Base-by-base conservation (phyloP, 2,113 vertebrate genomes). In the Centrocercus urophasianus region DNA sequence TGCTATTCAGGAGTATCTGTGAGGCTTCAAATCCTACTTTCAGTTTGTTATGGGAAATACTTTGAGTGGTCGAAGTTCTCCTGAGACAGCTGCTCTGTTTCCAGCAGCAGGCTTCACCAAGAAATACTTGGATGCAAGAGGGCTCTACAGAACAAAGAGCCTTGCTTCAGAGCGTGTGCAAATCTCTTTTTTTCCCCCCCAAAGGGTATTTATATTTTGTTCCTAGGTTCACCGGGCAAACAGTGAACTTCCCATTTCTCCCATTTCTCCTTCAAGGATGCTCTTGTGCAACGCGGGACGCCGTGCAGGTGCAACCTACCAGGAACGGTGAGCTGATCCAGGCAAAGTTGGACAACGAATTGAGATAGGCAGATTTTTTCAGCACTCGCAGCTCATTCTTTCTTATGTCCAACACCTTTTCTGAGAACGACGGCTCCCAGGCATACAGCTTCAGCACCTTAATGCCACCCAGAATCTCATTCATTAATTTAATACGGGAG, bases 371-470 rank as follows among this genome's bases (percentile, higher is more conserved):
- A 0, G 97, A 95, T 89, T 98, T 98, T 17, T 97, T 98, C 70
- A 99, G 95, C 36, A 99, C 97, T 8, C 48, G 95, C 40, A 99
- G 98, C 96, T 99, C 99, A 1, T 98, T 97, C 95, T 98, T 97
- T 4, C 99, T 96, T 38, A 99, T 99, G 47, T 97, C 97, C 75
- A 98, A 88, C 10, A 99, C 97, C 90, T 99, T 99, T 21, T 98
- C 95, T 66, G 97, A 93, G 92, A 99, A 99, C 3, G 98, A 99
- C 19, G 96, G 97, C 11, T 99, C 99, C 99, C 99, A 99, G 40
- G 99, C 99, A 4, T 99, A 99, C 27, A 99, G 98, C 98, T 99
- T 99, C 71, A 99, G 97, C 54, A 99, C 99, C 86, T 99, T 99
- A 50, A 99, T 99, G 90, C 99, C 99, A 5, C 98, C 98, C 93